Evolutionary conservation across 35 echinoderm and acorn worm species (phyloP).

Genomic region (Stichopus chloronotus): DNA sequence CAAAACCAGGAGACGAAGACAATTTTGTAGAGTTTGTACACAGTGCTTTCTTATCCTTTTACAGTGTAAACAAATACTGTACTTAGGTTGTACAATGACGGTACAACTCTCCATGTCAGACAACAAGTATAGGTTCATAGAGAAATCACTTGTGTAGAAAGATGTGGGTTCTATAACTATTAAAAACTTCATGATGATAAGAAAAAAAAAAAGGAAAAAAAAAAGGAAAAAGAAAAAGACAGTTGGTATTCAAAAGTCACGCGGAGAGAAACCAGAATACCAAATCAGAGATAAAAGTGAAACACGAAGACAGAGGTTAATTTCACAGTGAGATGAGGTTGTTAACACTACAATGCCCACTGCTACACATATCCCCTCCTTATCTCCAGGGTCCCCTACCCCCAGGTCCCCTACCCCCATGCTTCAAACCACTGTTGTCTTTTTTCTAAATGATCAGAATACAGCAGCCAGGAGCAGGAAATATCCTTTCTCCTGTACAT

Average conservation of each 20-base stretch:
- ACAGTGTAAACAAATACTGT: not conserved
- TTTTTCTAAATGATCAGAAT: too few relatives aligned
- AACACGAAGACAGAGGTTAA: not conserved
- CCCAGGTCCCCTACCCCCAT: too few relatives aligned
- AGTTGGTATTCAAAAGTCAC: not conserved
- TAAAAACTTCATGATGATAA: not conserved
- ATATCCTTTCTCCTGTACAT: too few relatives aligned
- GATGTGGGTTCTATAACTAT: constrained; percentile 21
- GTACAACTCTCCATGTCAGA: not conserved
- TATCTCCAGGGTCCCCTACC: too few relatives aligned
- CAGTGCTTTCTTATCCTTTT: constrained; percentile 16
- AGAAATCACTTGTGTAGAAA: constrained; percentile 20
- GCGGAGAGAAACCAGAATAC: not conserved
- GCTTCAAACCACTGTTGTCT: too few relatives aligned
- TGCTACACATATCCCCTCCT: too few relatives aligned
- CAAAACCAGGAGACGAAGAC: too few relatives aligned
- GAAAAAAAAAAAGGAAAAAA: not conserved
- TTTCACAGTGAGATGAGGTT: too few relatives aligned
- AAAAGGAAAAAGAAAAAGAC: not conserved
- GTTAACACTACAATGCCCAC: too few relatives aligned
- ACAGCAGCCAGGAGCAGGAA: too few relatives aligned
- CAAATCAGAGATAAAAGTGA: not conserved
- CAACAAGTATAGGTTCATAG: not conserved
- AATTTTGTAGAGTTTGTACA: not conserved
- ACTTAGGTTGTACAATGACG: not conserved